Percentiles rank a stretch among this genome's conserved stretches.
Conservation (phyloP, 2,888 invertebrate genomes). For the Dermolepida albohirtum region DNA sequence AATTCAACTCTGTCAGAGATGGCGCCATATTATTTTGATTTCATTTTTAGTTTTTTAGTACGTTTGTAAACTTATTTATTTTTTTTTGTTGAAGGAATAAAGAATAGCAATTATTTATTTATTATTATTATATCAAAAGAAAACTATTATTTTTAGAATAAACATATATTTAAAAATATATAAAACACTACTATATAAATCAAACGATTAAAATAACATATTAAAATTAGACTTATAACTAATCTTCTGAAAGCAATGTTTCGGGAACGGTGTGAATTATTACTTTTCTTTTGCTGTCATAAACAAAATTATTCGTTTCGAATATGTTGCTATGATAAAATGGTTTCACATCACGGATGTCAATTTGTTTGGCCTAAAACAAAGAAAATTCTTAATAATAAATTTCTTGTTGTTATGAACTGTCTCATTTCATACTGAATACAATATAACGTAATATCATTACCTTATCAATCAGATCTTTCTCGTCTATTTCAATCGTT, state of each 20-base stretch:
- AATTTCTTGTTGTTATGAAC: conserved; percentile 14
- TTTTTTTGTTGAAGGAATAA: no score
- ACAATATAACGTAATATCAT: no score
- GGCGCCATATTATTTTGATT: no score
- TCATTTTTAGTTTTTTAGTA: no score
- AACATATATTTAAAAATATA: no score
- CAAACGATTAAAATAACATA: no score
- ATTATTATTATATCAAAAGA: no score
- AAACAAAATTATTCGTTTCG: conserved; percentile 86
- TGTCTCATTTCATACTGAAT: neutral
- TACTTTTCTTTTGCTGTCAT: conserved; percentile 84
- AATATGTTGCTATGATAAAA: conserved; percentile 95
- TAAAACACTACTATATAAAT: no score
- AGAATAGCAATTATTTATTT: no score
- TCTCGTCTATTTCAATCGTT: conserved; percentile 86
- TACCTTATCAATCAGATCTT: conserved; percentile 78
- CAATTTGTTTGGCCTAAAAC: conserved; percentile 89
- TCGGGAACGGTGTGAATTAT: conserved; percentile 86
- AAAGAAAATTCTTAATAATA: conserved; percentile 41
- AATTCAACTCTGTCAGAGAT: no score
- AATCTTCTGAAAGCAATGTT: conserved; percentile 53
- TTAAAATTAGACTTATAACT: conserved; percentile 23
- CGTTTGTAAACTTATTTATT: no score
- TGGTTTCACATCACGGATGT: conserved; percentile 86
- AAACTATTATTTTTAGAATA: no score